Evolutionary conservation across 2,888 invertebrate species (phyloP).

Genomic region (Sinohyriopsis cumingii): DNA sequence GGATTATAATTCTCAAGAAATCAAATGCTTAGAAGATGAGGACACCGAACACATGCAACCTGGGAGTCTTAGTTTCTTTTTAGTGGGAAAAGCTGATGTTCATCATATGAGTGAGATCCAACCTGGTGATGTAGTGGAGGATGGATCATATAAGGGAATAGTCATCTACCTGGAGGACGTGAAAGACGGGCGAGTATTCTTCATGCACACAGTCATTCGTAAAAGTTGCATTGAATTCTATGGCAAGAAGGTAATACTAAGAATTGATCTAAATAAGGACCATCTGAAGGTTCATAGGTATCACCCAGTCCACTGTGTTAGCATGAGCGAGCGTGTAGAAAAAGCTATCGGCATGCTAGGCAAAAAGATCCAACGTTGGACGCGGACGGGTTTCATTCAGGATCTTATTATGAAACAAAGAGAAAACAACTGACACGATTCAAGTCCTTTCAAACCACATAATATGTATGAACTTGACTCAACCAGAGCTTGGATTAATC

Average conservation of each 20-base stretch:
- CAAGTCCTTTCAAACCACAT: too few species aligned
- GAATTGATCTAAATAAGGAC: conserved; percentile 7
- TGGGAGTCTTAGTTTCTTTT: not conserved
- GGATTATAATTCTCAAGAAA: not conserved
- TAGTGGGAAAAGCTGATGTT: conserved; percentile 1
- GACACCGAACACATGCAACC: not conserved
- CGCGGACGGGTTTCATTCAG: conserved; percentile 3
- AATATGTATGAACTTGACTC: too few species aligned
- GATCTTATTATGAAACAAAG: too few species aligned
- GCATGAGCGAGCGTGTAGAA: conserved; percentile 1
- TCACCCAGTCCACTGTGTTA: conserved; percentile 7
- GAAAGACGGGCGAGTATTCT: not conserved
- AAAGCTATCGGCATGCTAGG: conserved; percentile 1
- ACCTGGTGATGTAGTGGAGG: conserved; percentile 3
- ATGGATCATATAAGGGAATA: not conserved
- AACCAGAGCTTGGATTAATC: too few species aligned
- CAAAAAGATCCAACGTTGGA: conserved; percentile 7
- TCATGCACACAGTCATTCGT: conserved; percentile 5
- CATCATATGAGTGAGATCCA: not conserved
- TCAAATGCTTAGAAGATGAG: not conserved
- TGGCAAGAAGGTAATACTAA: not conserved
- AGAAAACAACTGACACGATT: too few species aligned
- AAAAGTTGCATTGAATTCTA: not conserved
- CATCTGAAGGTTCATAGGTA: not conserved
- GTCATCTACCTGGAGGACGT: not conserved